Base-by-base conservation (phyloP, 2,888 invertebrate species). In the Osmoderma eremita region DNA sequence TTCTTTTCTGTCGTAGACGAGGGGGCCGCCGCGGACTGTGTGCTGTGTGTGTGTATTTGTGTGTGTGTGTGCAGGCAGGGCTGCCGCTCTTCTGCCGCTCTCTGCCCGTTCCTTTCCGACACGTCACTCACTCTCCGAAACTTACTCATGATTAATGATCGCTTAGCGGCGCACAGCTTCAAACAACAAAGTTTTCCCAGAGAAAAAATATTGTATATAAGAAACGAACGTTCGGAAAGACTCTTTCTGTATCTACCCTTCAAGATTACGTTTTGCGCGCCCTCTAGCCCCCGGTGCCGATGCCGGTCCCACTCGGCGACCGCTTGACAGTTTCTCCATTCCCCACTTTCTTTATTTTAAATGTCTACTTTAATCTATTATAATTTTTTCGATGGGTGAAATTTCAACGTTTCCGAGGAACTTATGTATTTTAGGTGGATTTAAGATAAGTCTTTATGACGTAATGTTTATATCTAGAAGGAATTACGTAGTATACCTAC, bases 111-210 rank as follows among this genome's bases (percentile, higher is more conserved):
- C 76, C 75, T 78, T 79, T 79, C 80, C 80, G 79, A 80, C 80
- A 80, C 82, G 83, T 82, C 83, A 83, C 81, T 83, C 83, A 82
- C 81, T 79, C 81, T 79, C 81, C 81, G 83, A 85, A 84, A 84
- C 83, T 84, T 84, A 83, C 76, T 82, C 82, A 84, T 85, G 85
- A 85, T 85, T 85, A 85, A 85, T 85, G 85, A 83, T 84, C 80
- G 83, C 82, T 82, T 81, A 83, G 82, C 80, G 79, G 80, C 81
- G 81, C 81, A 83, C 84, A 84, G 85, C 84, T 85, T 84, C 85
- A 84, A 86, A 86, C 86, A 86, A 86, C 86, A 86, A 86, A 86
- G 85, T 86, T 86, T 86, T 86, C 86, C 85, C 86, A 85, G 85
- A 84, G 84, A 85, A 82, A 82, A 82, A 82, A 83, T 82, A 81